Conservation (phyloP, 2,113 vertebrate genomes). For the Cottus gobio region DNA sequence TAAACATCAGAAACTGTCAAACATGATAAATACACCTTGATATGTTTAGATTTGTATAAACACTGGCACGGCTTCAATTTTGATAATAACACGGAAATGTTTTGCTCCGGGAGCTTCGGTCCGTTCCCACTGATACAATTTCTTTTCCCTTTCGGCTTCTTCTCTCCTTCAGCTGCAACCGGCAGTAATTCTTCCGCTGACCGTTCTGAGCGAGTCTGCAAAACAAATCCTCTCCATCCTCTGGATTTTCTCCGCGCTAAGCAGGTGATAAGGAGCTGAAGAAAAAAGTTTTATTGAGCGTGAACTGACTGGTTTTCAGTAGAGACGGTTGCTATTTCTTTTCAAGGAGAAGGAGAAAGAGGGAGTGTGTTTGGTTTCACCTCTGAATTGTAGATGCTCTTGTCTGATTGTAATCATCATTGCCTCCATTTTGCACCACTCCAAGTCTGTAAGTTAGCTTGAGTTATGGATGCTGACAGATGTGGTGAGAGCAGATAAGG, state of each 20-base stretch:
- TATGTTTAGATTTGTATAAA: conserved; percentile 8
- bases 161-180: conserved; percentile 10
- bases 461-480: conserved; percentile 69
- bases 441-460: conserved; percentile 64
- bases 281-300: conserved; percentile 11
- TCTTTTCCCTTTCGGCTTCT: not conserved
- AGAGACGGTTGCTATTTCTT: not conserved
- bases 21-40: conserved; percentile 4
- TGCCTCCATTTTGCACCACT: conserved; percentile 65
- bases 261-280: conserved; percentile 34
- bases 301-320: not conserved
- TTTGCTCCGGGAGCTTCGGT: conserved; percentile 9
- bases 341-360: conserved; percentile 8
- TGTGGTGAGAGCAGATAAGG: conserved; percentile 45
- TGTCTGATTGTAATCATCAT: conserved; percentile 73
- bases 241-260: conserved; percentile 23
- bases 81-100: not conserved
- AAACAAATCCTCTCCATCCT: conserved; percentile 37
- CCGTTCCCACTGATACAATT: not conserved
- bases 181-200: conserved; percentile 10
- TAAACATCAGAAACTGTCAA: conserved; percentile 22
- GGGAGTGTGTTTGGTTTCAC: conserved; percentile 25
- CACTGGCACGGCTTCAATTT: not conserved
- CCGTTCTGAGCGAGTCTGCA: not conserved
- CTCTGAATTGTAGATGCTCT: conserved; percentile 55